phyloP scores from a whole-genome alignment of 2,797 vertebrate species.

The Otolemur crassicaudatus region DNA sequence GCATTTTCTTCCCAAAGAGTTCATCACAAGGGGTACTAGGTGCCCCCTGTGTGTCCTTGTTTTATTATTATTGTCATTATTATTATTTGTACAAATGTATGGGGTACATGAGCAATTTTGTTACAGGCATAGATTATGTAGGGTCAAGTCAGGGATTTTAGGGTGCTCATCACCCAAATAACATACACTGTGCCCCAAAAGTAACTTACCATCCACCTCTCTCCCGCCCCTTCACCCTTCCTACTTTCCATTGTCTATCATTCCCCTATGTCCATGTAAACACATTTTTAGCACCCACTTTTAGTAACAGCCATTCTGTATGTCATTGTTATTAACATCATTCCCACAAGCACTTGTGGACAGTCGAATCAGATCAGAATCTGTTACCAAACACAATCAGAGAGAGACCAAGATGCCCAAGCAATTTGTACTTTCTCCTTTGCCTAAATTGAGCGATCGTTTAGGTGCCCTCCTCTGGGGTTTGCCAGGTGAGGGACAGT shows the following conservation, averaged over 20 bases:
- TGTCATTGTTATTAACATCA: fast-evolving
- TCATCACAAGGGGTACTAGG: fast-evolving
- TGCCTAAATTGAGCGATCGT: not conserved
- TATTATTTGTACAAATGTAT: not conserved
- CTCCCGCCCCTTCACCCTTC: not conserved
- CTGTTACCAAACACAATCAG: not conserved
- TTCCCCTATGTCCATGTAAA: not conserved
- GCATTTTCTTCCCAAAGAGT: not conserved
- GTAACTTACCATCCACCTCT: not conserved
- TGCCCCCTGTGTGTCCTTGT: fast-evolving
- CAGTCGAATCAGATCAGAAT: not conserved
- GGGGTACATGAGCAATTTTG: not conserved
- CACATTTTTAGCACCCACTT: not conserved
- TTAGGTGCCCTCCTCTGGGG: too few relatives aligned
- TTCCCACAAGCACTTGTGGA: not conserved
- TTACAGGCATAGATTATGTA: not conserved
- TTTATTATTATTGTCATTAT: not conserved
- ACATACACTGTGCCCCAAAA: not conserved
- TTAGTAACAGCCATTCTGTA: not conserved
- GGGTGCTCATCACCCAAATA: not conserved
- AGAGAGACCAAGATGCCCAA: not conserved
- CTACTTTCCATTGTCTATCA: not conserved
- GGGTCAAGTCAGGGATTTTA: not conserved
- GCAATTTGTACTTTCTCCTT: not conserved
- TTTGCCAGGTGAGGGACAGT: not conserved